Evolutionary conservation across 1,140 invertebrate genomes (phyloP).

Genomic region (Papilio aristodemus): DNA sequence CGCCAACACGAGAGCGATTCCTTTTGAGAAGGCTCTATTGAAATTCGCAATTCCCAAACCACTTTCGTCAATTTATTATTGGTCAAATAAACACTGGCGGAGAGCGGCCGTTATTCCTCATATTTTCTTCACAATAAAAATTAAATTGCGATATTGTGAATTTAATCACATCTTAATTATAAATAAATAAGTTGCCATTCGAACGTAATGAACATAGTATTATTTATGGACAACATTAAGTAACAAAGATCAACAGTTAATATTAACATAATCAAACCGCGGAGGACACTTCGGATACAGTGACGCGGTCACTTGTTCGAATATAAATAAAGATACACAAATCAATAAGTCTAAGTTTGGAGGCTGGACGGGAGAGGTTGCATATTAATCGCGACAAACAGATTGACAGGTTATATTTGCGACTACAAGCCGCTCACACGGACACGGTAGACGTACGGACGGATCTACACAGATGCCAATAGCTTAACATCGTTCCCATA

Average conservation of each 20-base stretch:
- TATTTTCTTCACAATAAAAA: neutral
- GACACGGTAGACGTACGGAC: neutral
- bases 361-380: neutral
- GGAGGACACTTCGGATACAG: neutral
- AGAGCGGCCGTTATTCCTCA: neutral
- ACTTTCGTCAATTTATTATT: conserved; percentile 13
- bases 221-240: neutral
- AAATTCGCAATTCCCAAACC: conserved; percentile 15
- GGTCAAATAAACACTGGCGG: neutral
- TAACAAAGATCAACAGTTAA: neutral
- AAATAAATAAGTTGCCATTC: too few species aligned
- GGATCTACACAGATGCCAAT: neutral
- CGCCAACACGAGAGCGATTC: conserved; percentile 24
- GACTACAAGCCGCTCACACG: neutral
- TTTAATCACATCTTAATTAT: too few species aligned
- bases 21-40: conserved; percentile 25
- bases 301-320: neutral
- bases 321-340: conserved; percentile 25
- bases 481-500: neutral
- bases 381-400: conserved; percentile 16
- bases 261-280: too few species aligned
- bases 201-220: too few species aligned
- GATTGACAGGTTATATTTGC: conserved; percentile 28
- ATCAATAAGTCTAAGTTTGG: conserved; percentile 24
- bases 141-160: neutral